phyloP scores from a whole-genome alignment of 2,113 vertebrate genomes.

The Pipra filicauda region DNA sequence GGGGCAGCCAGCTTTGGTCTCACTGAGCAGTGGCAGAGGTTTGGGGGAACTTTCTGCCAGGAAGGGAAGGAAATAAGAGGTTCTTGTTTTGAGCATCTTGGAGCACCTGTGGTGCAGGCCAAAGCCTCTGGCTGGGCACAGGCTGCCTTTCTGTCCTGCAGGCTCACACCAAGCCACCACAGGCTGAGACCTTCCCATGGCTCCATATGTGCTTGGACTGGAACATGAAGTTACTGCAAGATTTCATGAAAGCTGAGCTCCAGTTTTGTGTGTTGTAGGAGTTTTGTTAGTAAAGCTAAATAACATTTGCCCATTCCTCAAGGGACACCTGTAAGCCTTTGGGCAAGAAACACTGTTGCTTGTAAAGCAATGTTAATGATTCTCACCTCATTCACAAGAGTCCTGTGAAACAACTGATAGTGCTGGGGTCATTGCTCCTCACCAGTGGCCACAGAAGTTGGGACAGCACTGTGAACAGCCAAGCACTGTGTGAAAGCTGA shows the following conservation, averaged over 20 bases:
- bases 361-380: not conserved
- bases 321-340: not conserved
- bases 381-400: not conserved
- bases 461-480: not conserved
- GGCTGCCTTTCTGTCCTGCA: not conserved
- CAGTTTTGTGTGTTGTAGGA: not conserved
- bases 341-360: not conserved
- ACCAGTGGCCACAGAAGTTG: not conserved
- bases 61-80: not conserved
- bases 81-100: not conserved
- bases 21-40: not conserved
- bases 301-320: not conserved
- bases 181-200: fast-evolving
- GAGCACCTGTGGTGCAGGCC: fast-evolving
- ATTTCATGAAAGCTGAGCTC: not conserved
- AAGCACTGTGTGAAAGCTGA: not conserved
- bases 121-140: fast-evolving
- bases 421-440: not conserved
- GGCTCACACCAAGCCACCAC: fast-evolving
- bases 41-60: not conserved
- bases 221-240: not conserved
- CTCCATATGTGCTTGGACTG: fast-evolving
- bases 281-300: not conserved
- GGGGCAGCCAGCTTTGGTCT: not conserved
- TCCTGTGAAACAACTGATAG: not conserved